These are phyloP conservation scores for Dryococelus australis DNA, from an alignment of 2,888 invertebrate species.

Conservation along the genomic window DNA sequence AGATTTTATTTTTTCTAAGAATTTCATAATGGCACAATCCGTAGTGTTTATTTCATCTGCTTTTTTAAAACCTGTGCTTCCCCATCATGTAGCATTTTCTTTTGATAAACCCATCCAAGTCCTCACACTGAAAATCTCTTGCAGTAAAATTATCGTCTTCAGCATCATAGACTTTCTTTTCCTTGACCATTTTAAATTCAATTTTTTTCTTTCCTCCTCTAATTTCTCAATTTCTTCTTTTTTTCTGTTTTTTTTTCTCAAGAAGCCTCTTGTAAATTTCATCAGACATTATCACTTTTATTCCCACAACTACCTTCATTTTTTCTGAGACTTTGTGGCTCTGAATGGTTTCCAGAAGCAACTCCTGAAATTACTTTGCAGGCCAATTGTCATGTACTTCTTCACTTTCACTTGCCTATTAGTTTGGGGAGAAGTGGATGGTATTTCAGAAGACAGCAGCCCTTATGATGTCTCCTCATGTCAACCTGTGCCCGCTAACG, in stretches of 20 bases:
- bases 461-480: neutral
- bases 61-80: neutral
- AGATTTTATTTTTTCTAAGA: neutral
- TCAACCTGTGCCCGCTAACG: too few relatives aligned
- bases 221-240: neutral
- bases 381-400: too few relatives aligned
- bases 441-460: neutral
- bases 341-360: neutral
- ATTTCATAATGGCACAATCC: neutral
- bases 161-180: neutral
- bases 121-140: neutral
- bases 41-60: neutral
- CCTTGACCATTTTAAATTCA: neutral
- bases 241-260: neutral
- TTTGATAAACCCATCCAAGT: neutral
- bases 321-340: constrained; percentile 1
- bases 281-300: neutral
- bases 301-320: neutral
- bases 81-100: neutral
- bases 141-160: neutral
- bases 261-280: neutral
- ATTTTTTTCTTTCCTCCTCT: neutral
- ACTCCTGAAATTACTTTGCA: neutral
- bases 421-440: neutral
- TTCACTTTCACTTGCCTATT: neutral